Conservation (phyloP, 2,888 invertebrate species). For the Baronia brevicornis region DNA sequence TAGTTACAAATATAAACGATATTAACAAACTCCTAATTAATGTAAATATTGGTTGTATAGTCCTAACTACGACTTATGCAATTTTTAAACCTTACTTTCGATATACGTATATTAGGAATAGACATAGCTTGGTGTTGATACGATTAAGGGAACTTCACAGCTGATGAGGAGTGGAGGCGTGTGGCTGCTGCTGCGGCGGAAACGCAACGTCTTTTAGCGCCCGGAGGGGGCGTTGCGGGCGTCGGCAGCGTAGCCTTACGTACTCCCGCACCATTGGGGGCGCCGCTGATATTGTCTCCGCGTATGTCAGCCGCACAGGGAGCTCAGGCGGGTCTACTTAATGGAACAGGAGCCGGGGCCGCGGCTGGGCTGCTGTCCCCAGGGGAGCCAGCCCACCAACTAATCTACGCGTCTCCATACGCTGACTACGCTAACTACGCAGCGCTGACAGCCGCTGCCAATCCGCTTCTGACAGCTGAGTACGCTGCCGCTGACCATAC, state of each 20-base stretch:
- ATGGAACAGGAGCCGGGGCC: slow-evolving; percentile 55
- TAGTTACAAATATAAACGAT: too few species aligned
- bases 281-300: slow-evolving; percentile 94
- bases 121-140: slow-evolving; percentile 55
- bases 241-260: slow-evolving; percentile 78
- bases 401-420: slow-evolving; percentile 90
- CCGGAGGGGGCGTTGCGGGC: slow-evolving; percentile 62
- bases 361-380: slow-evolving; percentile 68
- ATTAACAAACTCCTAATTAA: too few species aligned
- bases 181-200: slow-evolving; percentile 88
- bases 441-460: slow-evolving; percentile 84
- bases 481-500: slow-evolving; percentile 92
- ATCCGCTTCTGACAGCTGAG: slow-evolving; percentile 86
- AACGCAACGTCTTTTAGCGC: slow-evolving; percentile 83
- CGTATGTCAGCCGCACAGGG: slow-evolving; percentile 90
- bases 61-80: too few species aligned
- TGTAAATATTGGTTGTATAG: too few species aligned
- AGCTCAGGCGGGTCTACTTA: slow-evolving; percentile 81
- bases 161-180: slow-evolving; percentile 91
- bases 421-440: slow-evolving; percentile 94
- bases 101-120: too few species aligned
- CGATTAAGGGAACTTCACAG: slow-evolving; percentile 69
- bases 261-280: slow-evolving; percentile 87
- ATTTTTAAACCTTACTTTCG: too few species aligned
- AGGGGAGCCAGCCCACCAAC: slow-evolving; percentile 83